Conservation (phyloP, 2,888 invertebrate species). For the Leptothorax acervorum region DNA sequence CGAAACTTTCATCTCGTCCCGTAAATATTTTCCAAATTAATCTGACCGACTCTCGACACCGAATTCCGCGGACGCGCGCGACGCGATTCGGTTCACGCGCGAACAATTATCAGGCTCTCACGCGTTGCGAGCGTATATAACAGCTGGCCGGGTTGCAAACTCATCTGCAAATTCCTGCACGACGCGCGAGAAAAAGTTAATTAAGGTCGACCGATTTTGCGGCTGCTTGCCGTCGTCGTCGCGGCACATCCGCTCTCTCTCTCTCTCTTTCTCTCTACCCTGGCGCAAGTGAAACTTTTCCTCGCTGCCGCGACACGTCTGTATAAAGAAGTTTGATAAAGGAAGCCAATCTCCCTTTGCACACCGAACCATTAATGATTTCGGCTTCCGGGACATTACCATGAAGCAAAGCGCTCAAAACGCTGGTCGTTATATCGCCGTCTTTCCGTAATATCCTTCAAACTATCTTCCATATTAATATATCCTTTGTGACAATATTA, state of each 20-base stretch:
- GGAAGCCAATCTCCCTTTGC: neutral
- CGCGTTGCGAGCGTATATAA: neutral
- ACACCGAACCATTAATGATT: conserved; percentile 7
- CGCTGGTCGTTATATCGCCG: neutral
- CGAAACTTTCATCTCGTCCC: neutral
- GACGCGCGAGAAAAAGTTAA: conserved; percentile 43
- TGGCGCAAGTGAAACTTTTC: conserved; percentile 24
- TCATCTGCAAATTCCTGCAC: conserved; percentile 26
- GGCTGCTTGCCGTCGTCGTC: neutral
- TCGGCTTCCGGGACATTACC: neutral
- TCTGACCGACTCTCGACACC: neutral
- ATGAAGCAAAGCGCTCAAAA: neutral
- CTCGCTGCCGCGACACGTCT: neutral
- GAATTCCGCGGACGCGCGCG: neutral
- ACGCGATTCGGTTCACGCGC: neutral
- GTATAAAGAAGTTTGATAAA: conserved; percentile 29
- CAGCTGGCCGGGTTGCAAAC: conserved; percentile 16
- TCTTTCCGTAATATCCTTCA: neutral
- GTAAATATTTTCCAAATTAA: conserved; percentile 12
- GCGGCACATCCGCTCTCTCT: neutral
- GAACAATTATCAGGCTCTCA: conserved; percentile 6
- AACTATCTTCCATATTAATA: neutral
- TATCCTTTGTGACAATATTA: neutral
- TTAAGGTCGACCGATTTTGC: conserved; percentile 46
- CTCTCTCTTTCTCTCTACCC: neutral